Evolutionary conservation across 2,888 invertebrate genomes (phyloP), one percentile per base, ranked within the genome.

Genomic region (Trissolcus japonicus): DNA sequence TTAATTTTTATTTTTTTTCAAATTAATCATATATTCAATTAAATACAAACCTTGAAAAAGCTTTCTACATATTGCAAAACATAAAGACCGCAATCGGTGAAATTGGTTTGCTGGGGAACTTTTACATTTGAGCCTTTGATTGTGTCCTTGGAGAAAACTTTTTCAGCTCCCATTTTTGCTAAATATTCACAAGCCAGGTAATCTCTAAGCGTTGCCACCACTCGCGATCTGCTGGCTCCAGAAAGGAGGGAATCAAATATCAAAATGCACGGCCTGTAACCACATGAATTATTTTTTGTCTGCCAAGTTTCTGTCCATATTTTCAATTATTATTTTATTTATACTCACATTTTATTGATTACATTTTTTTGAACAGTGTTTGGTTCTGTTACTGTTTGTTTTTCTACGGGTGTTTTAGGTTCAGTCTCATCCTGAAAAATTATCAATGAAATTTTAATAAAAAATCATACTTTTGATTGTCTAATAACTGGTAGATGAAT

Each of bases 91-190:
- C 99, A 99, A 89, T 99, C 99, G 48, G 95, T 96, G 87, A 95
- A 97, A 91, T 99, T 99, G 80, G 94, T 95, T 90, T 99, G 99
- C 87, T 98, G 98, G n/a, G 99, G 99, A 79, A 97, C 96, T 90
- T 95, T 95, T 0, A 96, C 96, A 84, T 94, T 94, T 80, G 94
- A 93, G 4, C 97, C 98, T 85, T 95, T 95, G 83, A 98, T 95
- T 53, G 94, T 94, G 82, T 94, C 93, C 87, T 95, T 96, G 80
- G 93, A 94, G 87, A 95, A 97, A 57, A 92, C 89, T 85, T 93
- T 93, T 80, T 91, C 92, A 55, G 89, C 89, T n/a, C 92, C 92
- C 89, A 93, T 91, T 91, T 95, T 95, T 1, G 93, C 92, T 86
- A 94, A 93, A 88, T 95, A 94, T 91, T 97, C 97, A 86, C 96